Base-by-base conservation (phyloP, 2,888 invertebrate species). In the Brachyptera risi region DNA sequence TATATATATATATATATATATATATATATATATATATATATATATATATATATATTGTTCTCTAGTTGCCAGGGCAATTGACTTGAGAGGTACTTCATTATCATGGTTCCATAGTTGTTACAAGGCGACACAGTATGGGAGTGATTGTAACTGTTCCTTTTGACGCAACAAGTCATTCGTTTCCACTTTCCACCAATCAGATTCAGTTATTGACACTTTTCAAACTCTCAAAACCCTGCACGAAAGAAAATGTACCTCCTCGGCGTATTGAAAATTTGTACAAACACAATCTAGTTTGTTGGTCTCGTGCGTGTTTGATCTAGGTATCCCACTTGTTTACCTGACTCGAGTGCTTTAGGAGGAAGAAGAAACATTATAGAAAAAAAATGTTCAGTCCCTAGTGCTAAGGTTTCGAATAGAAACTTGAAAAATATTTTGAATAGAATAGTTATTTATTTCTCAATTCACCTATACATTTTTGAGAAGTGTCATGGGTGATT, bases 371-470 rank as follows among this genome's bases (percentile, higher is more conserved):
- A 11, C 23, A 47, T 4, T 21, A 47, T 11, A 24, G 23, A 47
- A n/a, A n/a, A 11, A 24, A 24, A 47, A n/a, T n/a, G n/a, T n/a
- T 4, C 47, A 24, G 23, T 24, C 23, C 13, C n/a, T 11, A 21
- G 5, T 21, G 5, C 21, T 21, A 47, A 19, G 47, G 23, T 47
- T 47, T 47, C 24, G 42, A 42, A 21, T 42, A 21, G 42, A 19
- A 7, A 19, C 15, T 3, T 42, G 42, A 19, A 11, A 42, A 42
- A 42, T 42, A 7, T 42, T 17, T 7, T n/a, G n/a, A n/a, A 17
- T 42, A 21, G 19, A 42, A 19, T 47, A 24, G 23, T 47, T 47
- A 21, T 47, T 47, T 47, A 47, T 47, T 47, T 47, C 47, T 47
- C 47, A 47, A 47, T 47, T 47, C 24, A 3, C n/a, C n/a, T n/a